Conservation (phyloP, 2,797 vertebrate genomes). For the Fistularia commersonii region DNA sequence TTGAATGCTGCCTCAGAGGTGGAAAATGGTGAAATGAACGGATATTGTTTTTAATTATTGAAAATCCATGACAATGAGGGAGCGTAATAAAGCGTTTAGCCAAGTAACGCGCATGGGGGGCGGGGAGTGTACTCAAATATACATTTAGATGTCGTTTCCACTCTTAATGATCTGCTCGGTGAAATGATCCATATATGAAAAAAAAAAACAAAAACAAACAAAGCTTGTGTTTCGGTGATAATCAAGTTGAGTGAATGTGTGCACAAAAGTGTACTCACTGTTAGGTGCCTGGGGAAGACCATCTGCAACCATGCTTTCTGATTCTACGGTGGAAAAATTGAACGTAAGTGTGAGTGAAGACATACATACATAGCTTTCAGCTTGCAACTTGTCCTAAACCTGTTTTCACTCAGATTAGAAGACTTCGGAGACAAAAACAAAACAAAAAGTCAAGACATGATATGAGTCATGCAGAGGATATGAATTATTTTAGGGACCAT, state of each 20-base stretch:
- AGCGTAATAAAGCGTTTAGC: constrained; percentile 2
- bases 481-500: constrained; percentile 16
- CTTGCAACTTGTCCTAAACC: constrained; percentile 3
- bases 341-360: constrained; percentile 5
- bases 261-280: constrained; percentile 83
- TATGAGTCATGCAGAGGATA: constrained; percentile 21
- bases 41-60: no score
- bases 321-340: constrained; percentile 74
- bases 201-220: constrained; percentile 14
- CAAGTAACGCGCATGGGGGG: not conserved
- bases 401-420: constrained; percentile 9
- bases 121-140: not conserved
- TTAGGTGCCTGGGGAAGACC: constrained; percentile 80
- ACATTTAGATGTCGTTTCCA: not conserved
- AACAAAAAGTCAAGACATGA: constrained; percentile 1
- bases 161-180: constrained; percentile 2
- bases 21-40: constrained; percentile 4
- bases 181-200: constrained; percentile 10
- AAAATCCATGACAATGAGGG: not conserved
- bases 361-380: not conserved
- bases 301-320: constrained; percentile 86
- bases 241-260: not conserved
- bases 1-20: not conserved
- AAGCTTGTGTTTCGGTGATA: not conserved
- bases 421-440: constrained; percentile 2